Evolutionary conservation across 2,888 invertebrate genomes (phyloP).

Genomic region (Megastigmus dorsalis): DNA sequence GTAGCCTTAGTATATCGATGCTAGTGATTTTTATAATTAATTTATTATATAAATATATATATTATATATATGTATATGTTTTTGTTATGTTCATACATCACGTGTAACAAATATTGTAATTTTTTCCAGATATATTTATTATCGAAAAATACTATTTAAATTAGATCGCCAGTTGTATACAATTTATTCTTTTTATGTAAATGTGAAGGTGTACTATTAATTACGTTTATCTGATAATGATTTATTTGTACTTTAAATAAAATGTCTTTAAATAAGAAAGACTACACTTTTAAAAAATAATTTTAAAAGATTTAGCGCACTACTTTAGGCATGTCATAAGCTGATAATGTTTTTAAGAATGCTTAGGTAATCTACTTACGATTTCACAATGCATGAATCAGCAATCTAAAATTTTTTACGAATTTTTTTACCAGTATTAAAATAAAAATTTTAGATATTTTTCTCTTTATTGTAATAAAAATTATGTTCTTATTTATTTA

Average conservation of each 20-base stretch:
- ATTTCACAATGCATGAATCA: conserved; percentile 50
- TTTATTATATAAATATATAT: conserved; percentile 54
- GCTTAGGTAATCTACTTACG: conserved; percentile 53
- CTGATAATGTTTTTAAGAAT: conserved; percentile 53
- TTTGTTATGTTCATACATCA: conserved; percentile 56
- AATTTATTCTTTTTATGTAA: conserved; percentile 55
- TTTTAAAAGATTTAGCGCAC: conserved; percentile 50
- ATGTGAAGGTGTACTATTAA: conserved; percentile 54
- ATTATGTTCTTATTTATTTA: conserved; percentile 54
- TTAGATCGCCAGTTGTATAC: conserved; percentile 53
- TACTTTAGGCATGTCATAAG: conserved; percentile 44
- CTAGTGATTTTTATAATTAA: conserved; percentile 57
- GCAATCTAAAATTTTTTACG: conserved; percentile 52
- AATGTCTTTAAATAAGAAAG: conserved; percentile 44
- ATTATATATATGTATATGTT: conserved; percentile 54
- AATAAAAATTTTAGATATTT: conserved; percentile 52
- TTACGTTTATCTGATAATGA: conserved; percentile 46
- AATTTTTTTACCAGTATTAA: conserved; percentile 56
- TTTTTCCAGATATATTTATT: conserved; percentile 53
- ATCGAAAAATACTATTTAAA: conserved; percentile 52
- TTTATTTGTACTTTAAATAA: conserved; percentile 50
- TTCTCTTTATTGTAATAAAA: conserved; percentile 50
- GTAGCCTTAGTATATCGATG: conserved; percentile 55
- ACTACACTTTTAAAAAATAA: conserved; percentile 50
- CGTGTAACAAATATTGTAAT: conserved; percentile 55